Evolutionary conservation across 2,888 invertebrate species (phyloP).

Genomic region (Junonia oenone): DNA sequence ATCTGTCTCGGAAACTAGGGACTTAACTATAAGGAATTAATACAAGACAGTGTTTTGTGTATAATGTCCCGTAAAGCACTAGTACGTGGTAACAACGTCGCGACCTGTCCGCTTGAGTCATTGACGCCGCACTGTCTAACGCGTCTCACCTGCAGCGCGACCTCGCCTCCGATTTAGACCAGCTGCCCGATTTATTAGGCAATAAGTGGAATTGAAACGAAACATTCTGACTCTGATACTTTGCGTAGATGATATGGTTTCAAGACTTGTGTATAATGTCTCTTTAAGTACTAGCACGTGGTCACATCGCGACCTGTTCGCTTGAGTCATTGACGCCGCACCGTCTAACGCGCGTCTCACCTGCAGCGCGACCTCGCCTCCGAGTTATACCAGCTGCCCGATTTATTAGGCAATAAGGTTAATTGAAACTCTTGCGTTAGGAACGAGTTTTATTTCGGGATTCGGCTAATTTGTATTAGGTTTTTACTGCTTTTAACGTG

Average conservation of each 20-base stretch:
- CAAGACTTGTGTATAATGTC: no score
- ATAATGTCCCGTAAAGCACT: not conserved
- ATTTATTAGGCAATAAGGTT: slow-evolving; percentile 2
- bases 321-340: slow-evolving; percentile 25
- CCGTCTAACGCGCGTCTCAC: slow-evolving; percentile 25
- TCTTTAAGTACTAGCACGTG: not conserved
- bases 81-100: not conserved
- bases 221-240: no score
- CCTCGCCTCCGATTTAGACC: slow-evolving; percentile 9
- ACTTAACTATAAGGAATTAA: no score
- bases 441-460: not conserved
- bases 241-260: no score
- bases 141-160: slow-evolving; percentile 17
- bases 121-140: slow-evolving; percentile 28
- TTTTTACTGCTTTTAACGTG: not conserved
- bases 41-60: no score
- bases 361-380: slow-evolving; percentile 13
- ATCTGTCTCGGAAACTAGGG: no score
- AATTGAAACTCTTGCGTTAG: not conserved
- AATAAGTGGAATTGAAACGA: not conserved
- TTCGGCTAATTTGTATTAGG: not conserved
- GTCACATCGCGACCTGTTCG: slow-evolving; percentile 15
- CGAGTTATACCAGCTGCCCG: slow-evolving; percentile 8
- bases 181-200: slow-evolving; percentile 10
- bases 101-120: slow-evolving; percentile 21